Evolutionary conservation across 2,888 invertebrate species (phyloP).

Genomic region (Lasioglossum villosulum): DNA sequence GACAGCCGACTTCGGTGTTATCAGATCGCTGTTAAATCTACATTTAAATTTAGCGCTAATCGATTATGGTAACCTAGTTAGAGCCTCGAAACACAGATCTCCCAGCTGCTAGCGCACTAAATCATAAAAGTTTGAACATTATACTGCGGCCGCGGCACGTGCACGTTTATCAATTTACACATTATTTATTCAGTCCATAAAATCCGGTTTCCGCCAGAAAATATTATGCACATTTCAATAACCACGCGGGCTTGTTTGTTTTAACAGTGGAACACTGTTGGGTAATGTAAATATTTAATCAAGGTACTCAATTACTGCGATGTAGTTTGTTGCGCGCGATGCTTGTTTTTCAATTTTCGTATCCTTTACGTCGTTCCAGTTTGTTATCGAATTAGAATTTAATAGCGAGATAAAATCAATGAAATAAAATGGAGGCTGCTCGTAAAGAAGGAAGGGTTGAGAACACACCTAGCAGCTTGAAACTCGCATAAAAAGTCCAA

Average conservation of each 20-base stretch:
- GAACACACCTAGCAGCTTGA: not conserved
- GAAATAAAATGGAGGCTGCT: not conserved
- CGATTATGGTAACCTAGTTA: conserved; percentile 9
- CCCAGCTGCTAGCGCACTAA: not conserved
- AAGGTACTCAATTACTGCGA: not conserved
- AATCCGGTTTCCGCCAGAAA: not conserved
- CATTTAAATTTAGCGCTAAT: conserved; percentile 9
- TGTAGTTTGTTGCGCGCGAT: too few species aligned
- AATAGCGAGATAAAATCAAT: not conserved
- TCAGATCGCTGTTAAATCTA: conserved; percentile 9
- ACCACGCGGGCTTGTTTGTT: not conserved
- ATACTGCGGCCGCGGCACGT: not conserved
- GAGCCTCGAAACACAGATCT: conserved; percentile 5
- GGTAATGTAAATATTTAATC: not conserved
- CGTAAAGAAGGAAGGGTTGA: not conserved
- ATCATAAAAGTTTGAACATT: conserved; percentile 4
- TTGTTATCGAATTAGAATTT: not conserved
- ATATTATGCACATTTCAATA: not conserved
- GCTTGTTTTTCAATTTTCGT: not conserved
- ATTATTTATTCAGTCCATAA: not conserved
- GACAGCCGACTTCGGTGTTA: not conserved
- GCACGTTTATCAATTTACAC: not conserved
- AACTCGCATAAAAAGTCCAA: not conserved
- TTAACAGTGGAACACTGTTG: not conserved
- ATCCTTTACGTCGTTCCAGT: not conserved